A percentile compares a stretch with the other conserved stretches of the same genome.
These are phyloP conservation scores for Nothocercus nigrocapillus DNA, from an alignment of 2,113 vertebrate genomes.

Conservation along the genomic window DNA sequence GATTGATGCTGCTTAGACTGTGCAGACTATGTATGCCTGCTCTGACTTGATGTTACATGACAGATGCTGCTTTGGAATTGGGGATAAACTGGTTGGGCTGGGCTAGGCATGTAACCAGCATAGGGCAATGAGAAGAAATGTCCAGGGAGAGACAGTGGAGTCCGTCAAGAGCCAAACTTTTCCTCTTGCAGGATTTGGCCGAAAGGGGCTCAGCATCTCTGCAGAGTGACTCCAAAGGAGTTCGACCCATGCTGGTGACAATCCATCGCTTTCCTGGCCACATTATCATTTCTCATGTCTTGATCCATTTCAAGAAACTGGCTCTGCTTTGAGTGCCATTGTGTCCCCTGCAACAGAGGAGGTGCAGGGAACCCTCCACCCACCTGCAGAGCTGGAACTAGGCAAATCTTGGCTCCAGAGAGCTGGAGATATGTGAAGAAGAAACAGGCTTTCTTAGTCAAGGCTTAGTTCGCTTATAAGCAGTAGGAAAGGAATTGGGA, in stretches of 20 bases:
- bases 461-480: background rate
- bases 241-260: background rate
- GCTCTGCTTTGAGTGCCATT: background rate
- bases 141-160: background rate
- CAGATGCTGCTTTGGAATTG: slow-evolving; percentile 66
- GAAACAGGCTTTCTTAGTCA: background rate
- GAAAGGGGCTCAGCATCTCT: background rate
- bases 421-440: background rate
- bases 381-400: background rate
- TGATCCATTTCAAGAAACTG: slow-evolving; percentile 67
- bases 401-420: background rate
- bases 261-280: background rate
- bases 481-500: background rate
- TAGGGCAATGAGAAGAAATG: background rate
- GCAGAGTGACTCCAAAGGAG: background rate
- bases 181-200: background rate
- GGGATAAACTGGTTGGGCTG: slow-evolving; percentile 10
- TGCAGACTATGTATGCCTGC: background rate
- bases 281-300: slow-evolving; percentile 47
- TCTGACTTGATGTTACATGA: slow-evolving; percentile 25
- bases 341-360: background rate
- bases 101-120: slow-evolving; percentile 23
- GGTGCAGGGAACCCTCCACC: background rate
- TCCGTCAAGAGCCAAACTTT: background rate
- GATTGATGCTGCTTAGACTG: slow-evolving; percentile 34